A percentile compares a stretch with the other conserved stretches of the same genome.
phyloP scores from a whole-genome alignment of 1,140 invertebrate genomes.

The Drosophila sulfurigaster region DNA sequence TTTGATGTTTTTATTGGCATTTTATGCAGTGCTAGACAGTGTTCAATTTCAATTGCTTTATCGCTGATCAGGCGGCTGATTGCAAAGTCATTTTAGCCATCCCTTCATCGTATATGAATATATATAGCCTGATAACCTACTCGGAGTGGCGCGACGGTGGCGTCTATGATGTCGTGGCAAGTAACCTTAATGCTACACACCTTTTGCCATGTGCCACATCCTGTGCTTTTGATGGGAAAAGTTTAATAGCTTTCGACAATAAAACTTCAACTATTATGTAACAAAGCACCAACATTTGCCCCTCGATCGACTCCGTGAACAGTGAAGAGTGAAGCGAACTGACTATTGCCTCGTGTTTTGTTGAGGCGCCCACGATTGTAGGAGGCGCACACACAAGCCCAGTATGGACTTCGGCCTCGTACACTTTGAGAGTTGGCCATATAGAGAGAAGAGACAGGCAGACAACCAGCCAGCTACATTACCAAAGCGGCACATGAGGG shows the following conservation, averaged over 20 bases:
- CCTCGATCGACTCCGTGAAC: constrained; percentile 56
- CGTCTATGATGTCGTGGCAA: constrained; percentile 31
- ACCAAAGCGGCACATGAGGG: constrained; percentile 63
- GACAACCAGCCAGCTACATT: constrained; percentile 38
- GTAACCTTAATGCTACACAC: constrained; percentile 74
- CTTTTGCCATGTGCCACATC: constrained; percentile 73
- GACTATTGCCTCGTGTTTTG: constrained; percentile 10
- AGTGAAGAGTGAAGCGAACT: background rate
- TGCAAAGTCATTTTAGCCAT: constrained; percentile 31
- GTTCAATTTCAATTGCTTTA: constrained; percentile 34
- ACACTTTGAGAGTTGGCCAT: constrained; percentile 40
- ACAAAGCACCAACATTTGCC: constrained; percentile 74
- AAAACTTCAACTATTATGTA: constrained; percentile 84
- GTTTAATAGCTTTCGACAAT: constrained; percentile 84
- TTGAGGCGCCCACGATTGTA: constrained; percentile 2
- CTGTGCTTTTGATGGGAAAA: constrained; percentile 80
- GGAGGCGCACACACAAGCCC: constrained; percentile 1
- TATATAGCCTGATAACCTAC: constrained; percentile 45
- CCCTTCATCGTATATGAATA: constrained; percentile 38
- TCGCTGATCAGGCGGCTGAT: constrained; percentile 39
- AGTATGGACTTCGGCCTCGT: constrained; percentile 25
- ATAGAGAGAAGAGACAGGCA: constrained; percentile 27
- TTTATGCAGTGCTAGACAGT: constrained; percentile 19
- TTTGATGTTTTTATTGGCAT: background rate
- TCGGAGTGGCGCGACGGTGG: background rate